A percentile compares a stretch with the other conserved stretches of the same genome.
These are phyloP conservation scores for Syngnathus scovelli DNA, from an alignment of 2,113 vertebrate genomes.

Conservation along the genomic window DNA sequence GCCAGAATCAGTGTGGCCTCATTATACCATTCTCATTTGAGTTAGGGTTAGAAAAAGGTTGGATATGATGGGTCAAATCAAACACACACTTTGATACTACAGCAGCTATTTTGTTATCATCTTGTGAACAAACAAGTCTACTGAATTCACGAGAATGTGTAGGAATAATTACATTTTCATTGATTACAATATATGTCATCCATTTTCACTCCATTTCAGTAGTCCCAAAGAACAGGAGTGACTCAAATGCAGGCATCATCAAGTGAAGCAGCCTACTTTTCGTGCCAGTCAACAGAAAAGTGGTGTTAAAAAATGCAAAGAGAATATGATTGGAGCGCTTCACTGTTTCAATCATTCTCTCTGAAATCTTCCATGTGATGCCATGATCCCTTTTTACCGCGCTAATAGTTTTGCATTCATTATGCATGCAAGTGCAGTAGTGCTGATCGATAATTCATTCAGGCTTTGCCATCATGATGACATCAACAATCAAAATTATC, in stretches of 20 bases:
- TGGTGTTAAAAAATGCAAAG: neutral
- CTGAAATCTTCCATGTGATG: slow-evolving; percentile 9
- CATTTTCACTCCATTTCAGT: neutral
- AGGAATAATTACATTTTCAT: neutral
- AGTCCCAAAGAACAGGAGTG: neutral
- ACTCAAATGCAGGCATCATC: neutral
- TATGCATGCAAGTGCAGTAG: slow-evolving; percentile 3
- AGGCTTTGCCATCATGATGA: slow-evolving; percentile 13
- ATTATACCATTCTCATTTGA: no score
- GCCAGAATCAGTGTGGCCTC: no score
- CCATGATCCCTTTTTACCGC: slow-evolving; percentile 25
- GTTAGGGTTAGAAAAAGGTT: no score
- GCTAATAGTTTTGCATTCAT: slow-evolving; percentile 27
- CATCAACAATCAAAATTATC: slow-evolving; percentile 7
- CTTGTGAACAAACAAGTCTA: no score
- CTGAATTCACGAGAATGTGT: no score
- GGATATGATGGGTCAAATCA: no score
- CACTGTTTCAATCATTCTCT: slow-evolving; percentile 10
- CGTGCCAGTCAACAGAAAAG: neutral
- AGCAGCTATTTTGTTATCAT: no score
- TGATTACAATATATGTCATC: neutral
- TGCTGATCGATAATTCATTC: slow-evolving; percentile 42
- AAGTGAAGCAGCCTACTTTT: neutral
- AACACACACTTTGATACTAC: no score
- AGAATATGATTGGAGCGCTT: neutral